These are phyloP conservation scores for Heterocephalus glaber DNA, from an alignment of 2,113 vertebrate species.

Conservation along the genomic window DNA sequence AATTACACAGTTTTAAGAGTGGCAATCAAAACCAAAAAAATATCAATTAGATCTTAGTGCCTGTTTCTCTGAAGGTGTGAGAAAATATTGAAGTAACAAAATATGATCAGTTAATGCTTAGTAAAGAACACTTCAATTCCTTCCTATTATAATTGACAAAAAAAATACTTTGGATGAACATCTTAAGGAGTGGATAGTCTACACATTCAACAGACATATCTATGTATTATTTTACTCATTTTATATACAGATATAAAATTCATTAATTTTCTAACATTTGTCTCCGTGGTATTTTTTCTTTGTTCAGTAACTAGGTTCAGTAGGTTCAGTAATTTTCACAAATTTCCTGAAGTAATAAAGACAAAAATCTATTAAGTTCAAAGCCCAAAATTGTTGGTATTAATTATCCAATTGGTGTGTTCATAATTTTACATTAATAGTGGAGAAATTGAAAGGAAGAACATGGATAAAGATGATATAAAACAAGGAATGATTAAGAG, in stretches of 20 bases:
- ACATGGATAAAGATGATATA: not conserved
- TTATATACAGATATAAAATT: not conserved
- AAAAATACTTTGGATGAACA: constrained; percentile 9
- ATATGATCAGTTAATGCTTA: constrained; percentile 48
- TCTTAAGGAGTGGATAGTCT: not conserved
- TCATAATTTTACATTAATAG: constrained; percentile 27
- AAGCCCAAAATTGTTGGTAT: not conserved
- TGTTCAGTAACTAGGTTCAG: too few species aligned
- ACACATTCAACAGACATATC: not conserved
- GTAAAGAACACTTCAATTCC: constrained; percentile 39
- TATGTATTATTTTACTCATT: not conserved
- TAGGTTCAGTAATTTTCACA: not conserved
- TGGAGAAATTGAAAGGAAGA: not conserved
- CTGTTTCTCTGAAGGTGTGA: constrained; percentile 39
- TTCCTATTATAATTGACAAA: not conserved
- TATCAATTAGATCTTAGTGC: constrained; percentile 49
- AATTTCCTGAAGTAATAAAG: not conserved
- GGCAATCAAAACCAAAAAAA: not conserved
- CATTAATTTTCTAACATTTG: not conserved
- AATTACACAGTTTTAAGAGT: not conserved
- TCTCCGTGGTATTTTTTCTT: not conserved
- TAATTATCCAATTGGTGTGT: constrained; percentile 43
- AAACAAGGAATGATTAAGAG: constrained; percentile 35
- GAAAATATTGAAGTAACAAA: constrained; percentile 32
- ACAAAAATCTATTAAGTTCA: not conserved